A percentile compares a stretch with the other conserved stretches of the same genome.
Conservation (phyloP, 2,888 invertebrate species). For the Thalpophila matura region DNA sequence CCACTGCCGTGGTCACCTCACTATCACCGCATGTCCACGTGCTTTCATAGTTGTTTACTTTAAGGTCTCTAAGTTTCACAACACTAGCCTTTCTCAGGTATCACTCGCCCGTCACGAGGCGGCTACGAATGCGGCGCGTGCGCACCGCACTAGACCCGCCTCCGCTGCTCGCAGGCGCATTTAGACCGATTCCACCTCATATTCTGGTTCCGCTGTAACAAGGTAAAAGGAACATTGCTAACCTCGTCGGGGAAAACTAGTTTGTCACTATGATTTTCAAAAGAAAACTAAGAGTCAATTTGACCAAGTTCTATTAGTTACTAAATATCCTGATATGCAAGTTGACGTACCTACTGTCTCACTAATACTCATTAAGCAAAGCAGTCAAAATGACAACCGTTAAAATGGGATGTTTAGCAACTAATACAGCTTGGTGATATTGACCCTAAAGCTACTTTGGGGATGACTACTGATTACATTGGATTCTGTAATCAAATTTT, state of each 20-base stretch:
- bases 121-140: neutral
- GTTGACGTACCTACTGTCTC: no score
- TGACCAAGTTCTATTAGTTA: no score
- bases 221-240: conserved; percentile 70
- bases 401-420: no score
- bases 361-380: no score
- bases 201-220: conserved; percentile 86
- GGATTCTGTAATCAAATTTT: conserved; percentile 1
- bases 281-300: no score
- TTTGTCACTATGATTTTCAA: conserved; percentile 37
- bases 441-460: neutral
- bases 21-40: conserved; percentile 32
- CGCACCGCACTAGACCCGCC: conserved; percentile 50
- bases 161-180: conserved; percentile 80
- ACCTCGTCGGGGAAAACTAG: conserved; percentile 34
- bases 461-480: conserved; percentile 9
- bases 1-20: conserved; percentile 43
- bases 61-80: conserved; percentile 62
- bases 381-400: no score
- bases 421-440: no score
- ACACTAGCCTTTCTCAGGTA: conserved; percentile 48
- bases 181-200: conserved; percentile 88
- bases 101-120: conserved; percentile 21
- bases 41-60: conserved; percentile 24
- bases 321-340: no score